Conservation (phyloP, 2,113 vertebrate genomes). For the Pao palembangensis region DNA sequence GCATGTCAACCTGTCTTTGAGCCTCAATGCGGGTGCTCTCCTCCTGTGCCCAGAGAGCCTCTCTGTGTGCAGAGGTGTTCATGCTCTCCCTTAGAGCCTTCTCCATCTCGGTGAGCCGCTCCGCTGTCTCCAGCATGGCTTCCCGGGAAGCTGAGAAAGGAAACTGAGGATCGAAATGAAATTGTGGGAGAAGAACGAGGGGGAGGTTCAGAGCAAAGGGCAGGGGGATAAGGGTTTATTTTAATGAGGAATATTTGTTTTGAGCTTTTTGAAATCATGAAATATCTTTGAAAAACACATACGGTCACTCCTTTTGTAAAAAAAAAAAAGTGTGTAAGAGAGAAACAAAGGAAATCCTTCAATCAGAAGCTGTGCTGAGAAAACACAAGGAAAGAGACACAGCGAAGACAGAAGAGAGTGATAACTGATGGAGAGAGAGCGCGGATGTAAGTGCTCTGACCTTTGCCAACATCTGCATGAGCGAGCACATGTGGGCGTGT, state of each 20-base stretch:
- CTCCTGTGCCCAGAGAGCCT: slow-evolving; percentile 72
- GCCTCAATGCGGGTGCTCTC: slow-evolving; percentile 64
- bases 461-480: slow-evolving; percentile 22
- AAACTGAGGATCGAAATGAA: slow-evolving; percentile 21
- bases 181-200: slow-evolving; percentile 6
- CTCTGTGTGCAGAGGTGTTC: slow-evolving; percentile 71
- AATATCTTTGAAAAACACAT: neutral
- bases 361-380: slow-evolving; percentile 5
- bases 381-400: slow-evolving; percentile 14
- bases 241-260: neutral
- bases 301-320: neutral
- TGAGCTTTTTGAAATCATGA: neutral
- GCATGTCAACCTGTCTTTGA: slow-evolving; percentile 64
- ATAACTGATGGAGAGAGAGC: slow-evolving; percentile 25
- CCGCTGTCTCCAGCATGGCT: slow-evolving; percentile 63
- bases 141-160: slow-evolving; percentile 62
- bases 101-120: slow-evolving; percentile 73
- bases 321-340: slow-evolving; percentile 3
- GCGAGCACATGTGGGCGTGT: slow-evolving; percentile 23
- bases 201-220: slow-evolving; percentile 19
- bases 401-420: slow-evolving; percentile 28
- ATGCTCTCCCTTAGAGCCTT: slow-evolving; percentile 71
- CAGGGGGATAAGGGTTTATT: slow-evolving; percentile 23
- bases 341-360: slow-evolving; percentile 11
- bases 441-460: slow-evolving; percentile 20